Evolutionary conservation across 2,797 vertebrate species (phyloP).

Genomic region (Atherinosoma microstoma): DNA sequence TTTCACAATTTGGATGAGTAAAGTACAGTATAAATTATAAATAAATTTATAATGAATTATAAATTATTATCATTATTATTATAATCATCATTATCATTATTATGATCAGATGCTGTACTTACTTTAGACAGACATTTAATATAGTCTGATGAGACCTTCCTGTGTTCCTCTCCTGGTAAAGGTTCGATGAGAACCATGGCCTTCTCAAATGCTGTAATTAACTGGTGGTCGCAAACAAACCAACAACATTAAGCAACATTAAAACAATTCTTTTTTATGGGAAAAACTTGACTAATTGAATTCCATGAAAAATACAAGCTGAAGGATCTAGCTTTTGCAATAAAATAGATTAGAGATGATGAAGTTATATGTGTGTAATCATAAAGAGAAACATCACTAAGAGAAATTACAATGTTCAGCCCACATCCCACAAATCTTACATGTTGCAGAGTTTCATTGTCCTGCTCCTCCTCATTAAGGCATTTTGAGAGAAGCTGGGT

Average conservation of each 20-base stretch:
- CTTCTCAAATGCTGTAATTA: constrained; percentile 91
- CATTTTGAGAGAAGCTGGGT: constrained; percentile 84
- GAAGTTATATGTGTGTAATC: not conserved
- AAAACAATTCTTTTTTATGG: not conserved
- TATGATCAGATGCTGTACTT: constrained; percentile 56
- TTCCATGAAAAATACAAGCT: not conserved
- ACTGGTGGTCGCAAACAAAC: constrained; percentile 78
- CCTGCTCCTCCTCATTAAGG: constrained; percentile 74
- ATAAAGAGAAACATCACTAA: not conserved
- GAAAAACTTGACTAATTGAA: not conserved
- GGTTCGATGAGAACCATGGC: constrained; percentile 83
- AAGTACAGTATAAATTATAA: not conserved
- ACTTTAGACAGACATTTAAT: constrained; percentile 92
- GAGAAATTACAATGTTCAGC: not conserved
- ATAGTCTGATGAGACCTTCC: constrained; percentile 86
- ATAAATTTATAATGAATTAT: too few species aligned
- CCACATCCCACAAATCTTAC: constrained; percentile 77
- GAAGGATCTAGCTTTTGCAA: not conserved
- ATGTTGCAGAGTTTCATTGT: constrained; percentile 88
- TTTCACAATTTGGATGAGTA: not conserved
- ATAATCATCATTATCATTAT: not conserved
- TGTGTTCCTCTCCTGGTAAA: constrained; percentile 89
- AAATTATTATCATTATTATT: not conserved
- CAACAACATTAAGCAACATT: not conserved
- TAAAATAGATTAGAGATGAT: accelerated